Percentiles rank a stretch among this genome's conserved stretches.
phyloP scores from a whole-genome alignment of 2,888 invertebrate genomes.

The Agriopis aurantiaria region DNA sequence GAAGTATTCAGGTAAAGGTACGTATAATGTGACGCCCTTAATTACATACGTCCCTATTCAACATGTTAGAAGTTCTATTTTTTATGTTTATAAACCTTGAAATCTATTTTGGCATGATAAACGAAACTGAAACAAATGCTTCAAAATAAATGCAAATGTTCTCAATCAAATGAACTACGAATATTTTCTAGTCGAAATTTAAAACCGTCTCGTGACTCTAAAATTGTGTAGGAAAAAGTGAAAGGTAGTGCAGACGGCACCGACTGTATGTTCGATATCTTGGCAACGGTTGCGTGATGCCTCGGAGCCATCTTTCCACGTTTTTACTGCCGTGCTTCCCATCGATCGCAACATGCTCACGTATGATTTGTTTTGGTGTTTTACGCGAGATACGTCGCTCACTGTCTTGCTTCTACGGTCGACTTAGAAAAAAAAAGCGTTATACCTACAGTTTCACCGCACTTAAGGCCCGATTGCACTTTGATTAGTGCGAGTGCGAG shows the following conservation, averaged over 20 bases:
- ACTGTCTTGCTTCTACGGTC: constrained; percentile 5
- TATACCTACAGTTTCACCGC: too few relatives aligned
- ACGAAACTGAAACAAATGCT: neutral
- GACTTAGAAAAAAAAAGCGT: too few relatives aligned
- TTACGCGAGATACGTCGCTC: constrained; percentile 53
- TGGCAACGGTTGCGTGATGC: constrained; percentile 80
- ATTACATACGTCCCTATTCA: too few relatives aligned
- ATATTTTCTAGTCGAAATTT: neutral
- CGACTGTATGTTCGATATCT: constrained; percentile 75
- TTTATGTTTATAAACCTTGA: too few relatives aligned
- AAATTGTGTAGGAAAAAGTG: constrained; percentile 25
- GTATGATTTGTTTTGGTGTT: constrained; percentile 76
- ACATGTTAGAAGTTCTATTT: too few relatives aligned
- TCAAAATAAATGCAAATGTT: neutral
- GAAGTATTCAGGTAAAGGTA: too few relatives aligned
- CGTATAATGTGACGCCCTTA: too few relatives aligned
- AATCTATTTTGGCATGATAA: too few relatives aligned
- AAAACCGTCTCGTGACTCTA: constrained; percentile 20
- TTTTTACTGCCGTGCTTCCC: constrained; percentile 69
- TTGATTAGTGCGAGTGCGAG: too few relatives aligned
- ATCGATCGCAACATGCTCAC: constrained; percentile 70
- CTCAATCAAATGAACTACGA: neutral
- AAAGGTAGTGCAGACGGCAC: constrained; percentile 43
- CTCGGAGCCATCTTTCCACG: constrained; percentile 67
- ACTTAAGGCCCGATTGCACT: too few relatives aligned